phyloP scores from a whole-genome alignment of 1,140 invertebrate genomes.

The Trichonephila inaurata region DNA sequence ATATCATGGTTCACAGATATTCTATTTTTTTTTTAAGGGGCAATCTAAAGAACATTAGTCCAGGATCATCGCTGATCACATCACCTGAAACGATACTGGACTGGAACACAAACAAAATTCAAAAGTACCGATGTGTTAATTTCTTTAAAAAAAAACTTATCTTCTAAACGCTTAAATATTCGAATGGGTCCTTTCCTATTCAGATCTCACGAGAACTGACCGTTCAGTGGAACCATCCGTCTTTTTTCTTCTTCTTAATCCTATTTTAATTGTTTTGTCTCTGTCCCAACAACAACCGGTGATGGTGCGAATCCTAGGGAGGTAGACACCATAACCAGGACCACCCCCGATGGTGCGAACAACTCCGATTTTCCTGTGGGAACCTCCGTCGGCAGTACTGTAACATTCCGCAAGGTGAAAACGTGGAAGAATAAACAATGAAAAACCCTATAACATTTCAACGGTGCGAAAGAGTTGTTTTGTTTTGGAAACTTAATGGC shows the following conservation, averaged over 20 bases:
- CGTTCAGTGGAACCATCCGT: not conserved
- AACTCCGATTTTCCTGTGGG: not conserved
- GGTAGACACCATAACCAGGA: not conserved
- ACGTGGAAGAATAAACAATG: not conserved
- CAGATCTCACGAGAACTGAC: not conserved
- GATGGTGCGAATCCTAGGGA: not conserved
- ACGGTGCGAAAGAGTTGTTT: not conserved
- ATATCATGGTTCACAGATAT: too few species aligned
- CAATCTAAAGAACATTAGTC: too few species aligned
- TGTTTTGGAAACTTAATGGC: not conserved
- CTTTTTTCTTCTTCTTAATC: not conserved
- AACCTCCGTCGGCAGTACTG: not conserved
- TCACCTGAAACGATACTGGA: too few species aligned
- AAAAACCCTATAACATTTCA: not conserved
- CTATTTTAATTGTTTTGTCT: slow-evolving; percentile 16
- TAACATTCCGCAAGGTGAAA: not conserved
- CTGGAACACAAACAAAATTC: too few species aligned
- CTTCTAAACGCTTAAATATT: not conserved
- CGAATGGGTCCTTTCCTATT: not conserved
- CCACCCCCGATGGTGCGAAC: not conserved
- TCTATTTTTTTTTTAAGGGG: too few species aligned
- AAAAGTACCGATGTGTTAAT: not conserved
- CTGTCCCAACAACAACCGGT: not conserved
- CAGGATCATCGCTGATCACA: too few species aligned
- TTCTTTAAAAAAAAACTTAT: not conserved